These are phyloP conservation scores for Neria commutata DNA, from an alignment of 2,888 invertebrate species.

Conservation along the genomic window DNA sequence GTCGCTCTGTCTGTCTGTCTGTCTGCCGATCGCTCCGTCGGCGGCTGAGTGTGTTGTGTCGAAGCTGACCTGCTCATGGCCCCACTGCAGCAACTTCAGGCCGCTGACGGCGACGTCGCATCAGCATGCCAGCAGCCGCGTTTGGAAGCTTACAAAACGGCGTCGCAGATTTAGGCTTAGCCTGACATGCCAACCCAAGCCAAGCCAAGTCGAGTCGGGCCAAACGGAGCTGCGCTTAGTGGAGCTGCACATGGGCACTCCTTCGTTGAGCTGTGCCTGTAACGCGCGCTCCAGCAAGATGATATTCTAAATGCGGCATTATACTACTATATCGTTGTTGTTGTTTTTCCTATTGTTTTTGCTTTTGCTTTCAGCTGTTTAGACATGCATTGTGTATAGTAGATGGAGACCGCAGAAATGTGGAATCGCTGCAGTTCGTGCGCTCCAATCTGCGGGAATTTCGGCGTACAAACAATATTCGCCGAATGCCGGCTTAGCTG, in stretches of 20 bases:
- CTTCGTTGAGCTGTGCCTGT: slow-evolving; percentile 40
- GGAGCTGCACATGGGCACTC: slow-evolving; percentile 43
- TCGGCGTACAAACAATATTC: slow-evolving; percentile 28
- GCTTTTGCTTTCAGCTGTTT: slow-evolving; percentile 25
- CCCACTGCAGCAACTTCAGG: slow-evolving; percentile 45
- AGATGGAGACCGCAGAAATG: slow-evolving; percentile 31
- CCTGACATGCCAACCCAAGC: slow-evolving; percentile 49
- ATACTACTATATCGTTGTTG: no score
- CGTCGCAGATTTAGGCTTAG: slow-evolving; percentile 27
- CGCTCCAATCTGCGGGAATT: slow-evolving; percentile 46
- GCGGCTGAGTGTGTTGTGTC: slow-evolving; percentile 32
- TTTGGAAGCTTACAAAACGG: slow-evolving; percentile 33
- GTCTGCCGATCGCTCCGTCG: slow-evolving; percentile 17
- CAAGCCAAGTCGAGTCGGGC: slow-evolving; percentile 21
- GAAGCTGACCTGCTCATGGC: slow-evolving; percentile 54
- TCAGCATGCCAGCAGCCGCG: slow-evolving; percentile 28
- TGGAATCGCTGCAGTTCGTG: slow-evolving; percentile 49
- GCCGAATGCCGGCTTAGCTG: slow-evolving; percentile 29
- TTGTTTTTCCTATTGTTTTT: slow-evolving; percentile 36
- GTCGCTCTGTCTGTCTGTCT: slow-evolving; percentile 29
- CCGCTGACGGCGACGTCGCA: slow-evolving; percentile 37
- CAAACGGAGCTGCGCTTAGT: background rate
- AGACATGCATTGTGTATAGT: no score
- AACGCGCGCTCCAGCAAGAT: slow-evolving; percentile 34
- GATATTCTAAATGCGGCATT: slow-evolving; percentile 58